phyloP scores from a whole-genome alignment of 1,140 invertebrate species.

The Probaryconus sp. region DNA sequence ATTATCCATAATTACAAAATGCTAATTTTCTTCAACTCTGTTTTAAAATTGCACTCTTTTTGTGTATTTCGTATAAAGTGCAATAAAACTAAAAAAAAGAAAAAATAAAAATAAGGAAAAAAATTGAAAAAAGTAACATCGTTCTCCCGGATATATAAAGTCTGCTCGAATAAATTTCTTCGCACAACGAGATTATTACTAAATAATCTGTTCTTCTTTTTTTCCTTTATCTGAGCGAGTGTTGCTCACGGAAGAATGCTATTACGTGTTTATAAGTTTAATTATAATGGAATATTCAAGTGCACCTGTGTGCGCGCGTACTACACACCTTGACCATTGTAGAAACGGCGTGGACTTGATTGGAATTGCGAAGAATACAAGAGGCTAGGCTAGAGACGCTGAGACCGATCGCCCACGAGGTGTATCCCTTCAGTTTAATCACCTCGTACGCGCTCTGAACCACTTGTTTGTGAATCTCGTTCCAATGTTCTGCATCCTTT shows the following conservation, averaged over 20 bases:
- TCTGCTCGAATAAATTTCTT: conserved; percentile 1
- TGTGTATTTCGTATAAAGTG: no score
- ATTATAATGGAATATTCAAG: conserved; percentile 63
- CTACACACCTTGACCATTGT: conserved; percentile 86
- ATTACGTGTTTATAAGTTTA: conserved; percentile 34
- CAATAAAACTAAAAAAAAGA: no score
- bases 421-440: conserved; percentile 94
- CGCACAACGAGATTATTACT: conserved; percentile 8
- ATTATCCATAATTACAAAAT: no score
- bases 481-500: conserved; percentile 88
- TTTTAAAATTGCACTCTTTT: no score
- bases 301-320: neutral
- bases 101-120: no score
- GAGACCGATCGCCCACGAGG: conserved; percentile 94
- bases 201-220: conserved; percentile 4
- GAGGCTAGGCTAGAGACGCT: conserved; percentile 86
- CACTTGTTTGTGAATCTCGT: conserved; percentile 87
- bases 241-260: neutral
- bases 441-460: conserved; percentile 92
- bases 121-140: no score
- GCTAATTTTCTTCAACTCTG: no score
- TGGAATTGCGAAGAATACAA: conserved; percentile 87
- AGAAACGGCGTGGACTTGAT: conserved; percentile 89
- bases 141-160: no score
- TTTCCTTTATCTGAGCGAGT: neutral